Evolutionary conservation across 2,888 invertebrate species (phyloP), one percentile per base, ranked within the genome.

Genomic region (Embidobia sp.): DNA sequence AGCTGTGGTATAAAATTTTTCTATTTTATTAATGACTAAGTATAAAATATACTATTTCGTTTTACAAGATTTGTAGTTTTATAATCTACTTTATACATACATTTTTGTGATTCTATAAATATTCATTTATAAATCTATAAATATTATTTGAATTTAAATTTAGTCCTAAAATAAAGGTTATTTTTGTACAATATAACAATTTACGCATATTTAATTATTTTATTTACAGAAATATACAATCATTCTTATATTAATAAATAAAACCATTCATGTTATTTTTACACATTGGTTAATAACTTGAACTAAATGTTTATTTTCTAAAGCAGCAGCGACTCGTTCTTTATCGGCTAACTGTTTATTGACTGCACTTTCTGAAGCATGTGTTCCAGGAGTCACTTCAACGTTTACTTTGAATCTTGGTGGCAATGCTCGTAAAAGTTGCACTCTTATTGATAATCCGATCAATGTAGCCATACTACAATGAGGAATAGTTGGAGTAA

Each of bases 281-380:
- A 98, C 93, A 88, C 99, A 99, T 86, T 97, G 96, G 88, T 99
- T 98, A 3, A 99, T 97, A 8, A 98, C 97, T 88, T 95, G 94
- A 27, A 98, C 93, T 0, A 99, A 91, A 86, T 97, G 95, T 13
- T 92, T 92, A 88, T 99, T 99, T 90, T 99, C 99, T 77, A 99
- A 90, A 0, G 99, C 99, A 0, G 99, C 99, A 0, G 98, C 98
- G 0, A 99, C 97, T 79, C 99, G 90, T 89, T 99, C 99, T 88
- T 99, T 99, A 87, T 99, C 99, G 0, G 97, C 97, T 13, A 99
- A 91, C 86, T 99, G 99, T 86, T 99, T 98, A 89, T 99, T 99
- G 1, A 99, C 96, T 0, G 98, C 97, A 66, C 92, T 91, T 87
- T 99, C 99, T 0, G 98, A 96, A 5, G 94, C 93, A 87, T 99